Evolutionary conservation across 2,797 vertebrate genomes (phyloP).

Genomic region (Scarus forsteni): DNA sequence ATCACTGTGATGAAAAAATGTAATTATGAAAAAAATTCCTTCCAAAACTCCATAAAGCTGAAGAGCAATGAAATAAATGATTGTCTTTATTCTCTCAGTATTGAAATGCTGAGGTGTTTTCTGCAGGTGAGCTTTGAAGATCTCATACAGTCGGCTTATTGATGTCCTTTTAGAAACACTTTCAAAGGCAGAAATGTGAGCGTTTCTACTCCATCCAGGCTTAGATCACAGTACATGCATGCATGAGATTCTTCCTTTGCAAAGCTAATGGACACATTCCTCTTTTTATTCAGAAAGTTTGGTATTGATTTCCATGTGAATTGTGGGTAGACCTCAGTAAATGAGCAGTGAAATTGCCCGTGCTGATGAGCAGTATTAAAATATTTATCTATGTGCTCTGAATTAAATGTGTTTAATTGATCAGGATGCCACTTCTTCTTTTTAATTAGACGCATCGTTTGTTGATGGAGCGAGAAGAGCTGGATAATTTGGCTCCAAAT

Average conservation of each 20-base stretch:
- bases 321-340: background rate
- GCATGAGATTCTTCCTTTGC: background rate
- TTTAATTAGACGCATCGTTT: background rate
- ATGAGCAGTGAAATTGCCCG: background rate
- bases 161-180: background rate
- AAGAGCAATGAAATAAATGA: conserved; percentile 2
- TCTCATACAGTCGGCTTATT: background rate
- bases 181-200: background rate
- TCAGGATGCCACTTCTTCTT: background rate
- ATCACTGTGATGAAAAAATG: background rate
- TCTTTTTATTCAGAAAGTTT: background rate
- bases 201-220: too few species aligned
- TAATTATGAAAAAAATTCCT: conserved; percentile 11
- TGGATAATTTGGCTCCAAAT: background rate
- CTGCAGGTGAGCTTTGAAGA: background rate
- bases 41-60: background rate
- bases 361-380: background rate
- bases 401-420: background rate
- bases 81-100: conserved; percentile 3
- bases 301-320: background rate
- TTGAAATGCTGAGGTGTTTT: conserved; percentile 1
- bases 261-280: background rate
- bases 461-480: background rate
- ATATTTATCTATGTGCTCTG: background rate
- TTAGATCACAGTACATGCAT: background rate